A percentile compares a stretch with the other conserved stretches of the same genome.
Evolutionary conservation across 2,888 invertebrate genomes (phyloP).

Genomic region (Prosapia bicincta): DNA sequence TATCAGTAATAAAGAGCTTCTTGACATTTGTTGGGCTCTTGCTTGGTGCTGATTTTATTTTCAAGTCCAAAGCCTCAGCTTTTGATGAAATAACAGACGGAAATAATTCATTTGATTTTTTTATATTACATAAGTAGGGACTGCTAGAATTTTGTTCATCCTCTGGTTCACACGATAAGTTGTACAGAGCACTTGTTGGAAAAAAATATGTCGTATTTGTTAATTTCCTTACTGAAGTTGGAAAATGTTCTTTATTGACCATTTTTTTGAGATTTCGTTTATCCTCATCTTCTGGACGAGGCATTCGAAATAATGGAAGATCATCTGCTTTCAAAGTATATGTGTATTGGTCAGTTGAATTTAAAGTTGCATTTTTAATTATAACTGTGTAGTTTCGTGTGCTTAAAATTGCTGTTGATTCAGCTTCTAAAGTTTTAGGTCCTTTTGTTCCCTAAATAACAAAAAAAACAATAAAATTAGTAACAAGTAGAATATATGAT

Average conservation of each 20-base stretch:
- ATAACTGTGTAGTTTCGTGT: conserved; percentile 54
- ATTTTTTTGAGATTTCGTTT: conserved; percentile 27
- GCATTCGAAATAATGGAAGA: conserved; percentile 30
- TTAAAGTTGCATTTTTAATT: conserved; percentile 36
- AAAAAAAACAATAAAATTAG: too few relatives aligned
- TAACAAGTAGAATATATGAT: too few relatives aligned
- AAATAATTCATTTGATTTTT: conserved; percentile 7
- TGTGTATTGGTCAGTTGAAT: conserved; percentile 29
- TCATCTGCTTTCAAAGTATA: conserved; percentile 35
- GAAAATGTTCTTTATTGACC: conserved; percentile 33
- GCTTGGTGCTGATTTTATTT: conserved; percentile 22
- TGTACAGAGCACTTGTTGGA: conserved; percentile 55
- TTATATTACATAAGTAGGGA: conserved; percentile 15
- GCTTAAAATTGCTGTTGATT: conserved; percentile 46
- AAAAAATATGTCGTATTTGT: conserved; percentile 57
- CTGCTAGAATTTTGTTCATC: conserved; percentile 5
- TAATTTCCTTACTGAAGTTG: conserved; percentile 50
- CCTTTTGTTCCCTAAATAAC: conserved; percentile 34
- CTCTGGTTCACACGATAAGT: conserved; percentile 34
- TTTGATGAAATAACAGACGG: conserved; percentile 4
- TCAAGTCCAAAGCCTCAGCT: conserved; percentile 16
- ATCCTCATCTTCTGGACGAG: conserved; percentile 23
- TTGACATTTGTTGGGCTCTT: conserved; percentile 13
- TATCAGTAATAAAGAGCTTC: conserved; percentile 10
- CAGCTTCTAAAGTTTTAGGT: conserved; percentile 35